These are phyloP conservation scores for Nysson spinosus DNA, from an alignment of 2,888 invertebrate genomes.

Conservation along the genomic window DNA sequence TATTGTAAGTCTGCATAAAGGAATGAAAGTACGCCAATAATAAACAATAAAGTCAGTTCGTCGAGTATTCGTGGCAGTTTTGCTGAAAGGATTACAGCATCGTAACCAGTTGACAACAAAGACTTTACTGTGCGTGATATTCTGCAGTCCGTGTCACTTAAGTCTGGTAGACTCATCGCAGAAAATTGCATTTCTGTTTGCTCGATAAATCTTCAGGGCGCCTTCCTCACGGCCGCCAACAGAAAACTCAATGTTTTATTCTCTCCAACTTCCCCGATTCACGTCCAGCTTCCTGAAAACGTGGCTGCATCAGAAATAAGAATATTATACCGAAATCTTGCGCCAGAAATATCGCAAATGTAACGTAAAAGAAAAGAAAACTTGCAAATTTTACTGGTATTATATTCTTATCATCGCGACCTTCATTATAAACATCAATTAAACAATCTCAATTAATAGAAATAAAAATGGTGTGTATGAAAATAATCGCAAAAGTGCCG, in stretches of 20 bases:
- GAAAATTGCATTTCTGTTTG: constrained; percentile 61
- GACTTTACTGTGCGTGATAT: constrained; percentile 13
- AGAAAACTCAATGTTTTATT: constrained; percentile 28
- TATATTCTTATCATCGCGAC: too few species aligned
- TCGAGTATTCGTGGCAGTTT: constrained; percentile 2
- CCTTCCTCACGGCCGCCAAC: not conserved
- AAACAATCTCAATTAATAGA: too few species aligned
- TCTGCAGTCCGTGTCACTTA: constrained; percentile 40
- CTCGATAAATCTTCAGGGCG: constrained; percentile 51
- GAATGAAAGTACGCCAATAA: too few species aligned
- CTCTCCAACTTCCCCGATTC: not conserved
- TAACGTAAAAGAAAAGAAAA: too few species aligned
- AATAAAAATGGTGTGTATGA: too few species aligned
- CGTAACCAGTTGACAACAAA: constrained; percentile 1
- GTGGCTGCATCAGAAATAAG: not conserved
- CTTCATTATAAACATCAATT: too few species aligned
- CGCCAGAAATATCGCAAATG: too few species aligned
- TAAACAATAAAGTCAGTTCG: not conserved
- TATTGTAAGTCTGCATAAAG: too few species aligned
- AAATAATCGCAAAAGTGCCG: too few species aligned
- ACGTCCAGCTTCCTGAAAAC: too few species aligned
- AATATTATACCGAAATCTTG: too few species aligned
- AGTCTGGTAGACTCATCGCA: constrained; percentile 51
- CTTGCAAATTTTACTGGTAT: too few species aligned
- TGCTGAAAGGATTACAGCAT: constrained; percentile 18